Evolutionary conservation across 2,888 invertebrate genomes (phyloP).

Genomic region (Frankliniella fusca): DNA sequence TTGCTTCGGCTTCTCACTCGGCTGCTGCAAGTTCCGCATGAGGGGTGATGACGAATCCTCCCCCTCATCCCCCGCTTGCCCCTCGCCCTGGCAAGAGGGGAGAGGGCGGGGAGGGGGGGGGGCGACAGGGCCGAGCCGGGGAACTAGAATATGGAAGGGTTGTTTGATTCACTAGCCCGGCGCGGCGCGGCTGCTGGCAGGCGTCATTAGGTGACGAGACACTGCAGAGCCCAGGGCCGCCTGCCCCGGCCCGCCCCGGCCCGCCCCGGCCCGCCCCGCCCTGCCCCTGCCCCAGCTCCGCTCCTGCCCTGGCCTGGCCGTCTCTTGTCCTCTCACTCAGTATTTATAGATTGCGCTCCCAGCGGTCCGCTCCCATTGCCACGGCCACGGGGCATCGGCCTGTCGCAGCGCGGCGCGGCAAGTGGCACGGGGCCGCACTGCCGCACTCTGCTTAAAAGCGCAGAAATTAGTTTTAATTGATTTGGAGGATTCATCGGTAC

Average conservation of each 20-base stretch:
- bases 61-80: background rate
- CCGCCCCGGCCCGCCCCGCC: background rate
- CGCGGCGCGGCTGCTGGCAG: too few species aligned
- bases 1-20: background rate
- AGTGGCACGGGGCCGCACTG: background rate
- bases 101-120: too few species aligned
- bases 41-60: background rate
- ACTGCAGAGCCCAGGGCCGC: too few species aligned
- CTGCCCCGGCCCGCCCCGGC: background rate
- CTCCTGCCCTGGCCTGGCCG: background rate
- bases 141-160: too few species aligned
- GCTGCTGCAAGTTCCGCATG: conserved; percentile 8
- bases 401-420: too few species aligned
- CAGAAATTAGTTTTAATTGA: too few species aligned
- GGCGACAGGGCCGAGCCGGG: too few species aligned
- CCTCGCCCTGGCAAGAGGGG: background rate
- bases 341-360: conserved; percentile 8
- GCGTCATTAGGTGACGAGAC: too few species aligned
- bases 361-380: conserved; percentile 8
- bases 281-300: conserved; percentile 2
- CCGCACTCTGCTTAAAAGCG: background rate
- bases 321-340: background rate
- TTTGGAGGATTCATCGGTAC: too few species aligned
- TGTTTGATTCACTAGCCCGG: too few species aligned
- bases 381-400: background rate